Base-by-base conservation (phyloP, 1,140 invertebrate species). In the Drosophila sp. region DNA sequence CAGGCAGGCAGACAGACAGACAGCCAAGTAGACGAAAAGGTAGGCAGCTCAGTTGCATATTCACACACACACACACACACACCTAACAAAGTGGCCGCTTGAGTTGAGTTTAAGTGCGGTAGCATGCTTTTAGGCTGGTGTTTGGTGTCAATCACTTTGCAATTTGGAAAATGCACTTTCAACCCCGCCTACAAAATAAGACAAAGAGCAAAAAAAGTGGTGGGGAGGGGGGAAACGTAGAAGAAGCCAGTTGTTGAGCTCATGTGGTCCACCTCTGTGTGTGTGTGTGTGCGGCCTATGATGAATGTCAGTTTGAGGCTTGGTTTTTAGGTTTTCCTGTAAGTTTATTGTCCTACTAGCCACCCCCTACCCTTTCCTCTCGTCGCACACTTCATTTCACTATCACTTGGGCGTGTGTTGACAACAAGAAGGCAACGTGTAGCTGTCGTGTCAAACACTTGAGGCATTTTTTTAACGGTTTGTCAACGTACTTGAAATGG, bases 101-200 rank as follows among this genome's bases (percentile, higher is more conserved):
- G 83, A 87, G 71, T 76, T 76, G 66, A 72, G 79, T 82, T 79
- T 80, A 80, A 87, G 83, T 87, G 84, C 44, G 44, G 44, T 79
- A 41, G 79, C 76, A 67, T 70, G 76, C 83, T 83, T 79, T 87
- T 86, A 71, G 71, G 65, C 68, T 57, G 68, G 38, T 63, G 71
- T 60, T 74, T 76, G 75, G 80, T 87, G 84, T 87, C 84, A 87
- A 89, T 89, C 83, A 87, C 84, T 80, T 84, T 79, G 80, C 84
- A 87, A 87, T 87, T 87, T 89, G 70, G 60, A 78, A 84, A 89
- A 89, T 87, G 83, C 84, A 87, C 83, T 86, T 77, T 76, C 25
- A 54, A 55, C 71, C 70, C 70, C 57, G 47, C 44, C 44, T 50
- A 50, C 44, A 50, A 50, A 50, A 50, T 50, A 50, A 50, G 27